Conservation (phyloP, 2,888 invertebrate genomes). For the Stratiomys singularior region DNA sequence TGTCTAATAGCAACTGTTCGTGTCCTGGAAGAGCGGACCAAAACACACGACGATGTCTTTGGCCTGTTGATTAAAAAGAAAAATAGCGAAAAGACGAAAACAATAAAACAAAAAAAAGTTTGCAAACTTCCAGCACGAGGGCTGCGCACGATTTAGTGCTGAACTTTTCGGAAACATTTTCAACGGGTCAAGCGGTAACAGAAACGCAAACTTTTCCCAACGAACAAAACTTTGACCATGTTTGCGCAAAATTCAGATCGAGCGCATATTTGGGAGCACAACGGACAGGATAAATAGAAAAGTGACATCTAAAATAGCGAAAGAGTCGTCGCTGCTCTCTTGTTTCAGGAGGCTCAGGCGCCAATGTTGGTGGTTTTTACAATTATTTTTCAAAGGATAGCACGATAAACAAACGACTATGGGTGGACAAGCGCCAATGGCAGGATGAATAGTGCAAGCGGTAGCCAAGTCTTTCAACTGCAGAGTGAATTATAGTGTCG, state of each 20-base stretch:
- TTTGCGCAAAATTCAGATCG: slow-evolving; percentile 31
- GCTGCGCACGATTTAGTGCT: slow-evolving; percentile 46
- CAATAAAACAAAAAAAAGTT: slow-evolving; percentile 23
- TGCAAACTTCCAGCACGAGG: neutral
- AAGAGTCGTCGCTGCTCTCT: neutral
- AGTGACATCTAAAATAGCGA: neutral
- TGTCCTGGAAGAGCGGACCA: neutral
- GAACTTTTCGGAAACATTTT: slow-evolving; percentile 49
- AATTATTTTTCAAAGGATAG: slow-evolving; percentile 27
- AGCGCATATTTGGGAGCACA: neutral
- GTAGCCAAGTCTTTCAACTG: neutral
- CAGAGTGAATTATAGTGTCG: slow-evolving; percentile 5
- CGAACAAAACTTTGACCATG: slow-evolving; percentile 37
- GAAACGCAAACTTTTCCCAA: slow-evolving; percentile 2
- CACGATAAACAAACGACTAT: slow-evolving; percentile 27
- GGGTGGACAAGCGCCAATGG: neutral
- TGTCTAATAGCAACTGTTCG: neutral
- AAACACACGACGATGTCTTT: neutral
- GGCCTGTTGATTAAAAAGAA: neutral
- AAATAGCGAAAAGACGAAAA: slow-evolving; percentile 9
- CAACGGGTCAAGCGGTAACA: slow-evolving; percentile 47
- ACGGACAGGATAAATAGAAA: slow-evolving; percentile 3
- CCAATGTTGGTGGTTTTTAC: slow-evolving; percentile 20
- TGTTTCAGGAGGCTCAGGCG: neutral
- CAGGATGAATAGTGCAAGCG: neutral